Conservation (phyloP, 2,113 vertebrate genomes). For the Abramis brama region DNA sequence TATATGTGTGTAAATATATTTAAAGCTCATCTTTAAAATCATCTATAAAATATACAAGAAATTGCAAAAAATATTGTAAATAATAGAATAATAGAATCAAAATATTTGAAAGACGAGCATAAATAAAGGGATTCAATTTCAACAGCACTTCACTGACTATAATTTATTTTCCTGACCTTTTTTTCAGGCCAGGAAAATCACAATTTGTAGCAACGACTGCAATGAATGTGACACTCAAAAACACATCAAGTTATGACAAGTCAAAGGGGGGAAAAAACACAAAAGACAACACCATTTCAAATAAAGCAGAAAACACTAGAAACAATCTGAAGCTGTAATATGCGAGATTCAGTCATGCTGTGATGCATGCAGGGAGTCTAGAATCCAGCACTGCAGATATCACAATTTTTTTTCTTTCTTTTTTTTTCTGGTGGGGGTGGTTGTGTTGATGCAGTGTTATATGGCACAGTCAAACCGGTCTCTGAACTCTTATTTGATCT, state of each 20-base stretch:
- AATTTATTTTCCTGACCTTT: neutral
- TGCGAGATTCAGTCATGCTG: neutral
- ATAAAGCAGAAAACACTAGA: neutral
- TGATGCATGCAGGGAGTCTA: conserved; percentile 4
- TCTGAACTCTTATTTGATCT: neutral
- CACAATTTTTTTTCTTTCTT: neutral
- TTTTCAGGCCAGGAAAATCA: neutral
- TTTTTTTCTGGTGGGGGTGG: no score
- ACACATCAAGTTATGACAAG: neutral
- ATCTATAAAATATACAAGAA: no score
- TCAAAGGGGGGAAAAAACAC: neutral
- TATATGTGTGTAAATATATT: no score
- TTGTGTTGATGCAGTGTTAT: neutral
- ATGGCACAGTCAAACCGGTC: neutral
- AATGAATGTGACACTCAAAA: neutral
- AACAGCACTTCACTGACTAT: neutral
- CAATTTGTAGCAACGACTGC: neutral
- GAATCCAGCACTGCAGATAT: neutral
- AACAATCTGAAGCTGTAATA: neutral
- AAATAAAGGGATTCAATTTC: neutral
- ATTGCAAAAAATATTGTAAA: no score
- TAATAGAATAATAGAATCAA: no score
- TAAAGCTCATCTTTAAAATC: no score
- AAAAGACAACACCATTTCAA: neutral
- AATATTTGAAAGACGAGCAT: no score